Evolutionary conservation across 2,113 vertebrate species (phyloP), one percentile per base, ranked within the genome.

Genomic region (Mystacornis crossleyi): DNA sequence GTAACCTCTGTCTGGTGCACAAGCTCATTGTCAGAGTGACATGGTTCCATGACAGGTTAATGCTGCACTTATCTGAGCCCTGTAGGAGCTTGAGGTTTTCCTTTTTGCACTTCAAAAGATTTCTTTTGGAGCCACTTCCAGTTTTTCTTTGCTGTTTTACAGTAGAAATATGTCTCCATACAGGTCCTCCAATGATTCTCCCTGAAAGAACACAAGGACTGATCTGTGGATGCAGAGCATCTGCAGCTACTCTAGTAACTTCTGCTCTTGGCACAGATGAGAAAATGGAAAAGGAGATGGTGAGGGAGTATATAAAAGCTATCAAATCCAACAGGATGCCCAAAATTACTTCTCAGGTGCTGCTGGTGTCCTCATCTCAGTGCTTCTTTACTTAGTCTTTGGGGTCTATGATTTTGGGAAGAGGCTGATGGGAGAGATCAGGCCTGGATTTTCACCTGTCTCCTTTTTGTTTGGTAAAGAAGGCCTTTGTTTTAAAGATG

Each of bases 21-120:
- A 25, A 31, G 20, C 29, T 28, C 36, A 9, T n/a, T 81, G 47
- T 67, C 26, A 42, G 50, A 36, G 13, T 7, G 21, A 54, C 28
- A 4, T 58, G n/a, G 17, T 66, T 85, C 42, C 16, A 1, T 16
- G 25, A 16, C 0, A 2, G 7, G 20, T 65, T 74, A 10, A 13
- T 0, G 1, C 12, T 50, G 48, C 19, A 38, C 19, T 33, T 47
- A 2, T 33, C 47, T 54, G 26, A 18, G 20, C 31, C 31, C 14
- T 43, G 24, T 25, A 43, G 54, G 40, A 70, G 5, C 38, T 16
- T 14, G 13, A 47, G 45, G 24, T 9, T 90, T 90, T 80, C 40
- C 19, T 80, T 80, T 43, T 10, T 31, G 21, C 10, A 1, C 25
- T 75, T 74, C 5, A 29, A 47, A 61, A 82, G 7, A 50, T n/a